phyloP scores from a whole-genome alignment of 1,140 invertebrate genomes.

The Dinoponera quadriceps region DNA sequence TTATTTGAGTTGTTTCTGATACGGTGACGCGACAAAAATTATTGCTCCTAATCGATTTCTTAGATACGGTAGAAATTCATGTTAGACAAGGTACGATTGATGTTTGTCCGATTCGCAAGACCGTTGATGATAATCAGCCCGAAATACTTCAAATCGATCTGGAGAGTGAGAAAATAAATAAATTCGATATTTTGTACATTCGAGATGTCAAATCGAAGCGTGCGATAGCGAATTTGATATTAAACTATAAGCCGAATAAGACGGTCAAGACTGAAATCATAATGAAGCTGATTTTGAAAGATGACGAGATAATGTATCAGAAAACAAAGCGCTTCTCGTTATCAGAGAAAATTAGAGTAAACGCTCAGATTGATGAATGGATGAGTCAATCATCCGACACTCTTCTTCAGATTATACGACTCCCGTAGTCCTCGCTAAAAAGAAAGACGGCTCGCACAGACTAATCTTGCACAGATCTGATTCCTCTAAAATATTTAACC shows the following conservation, averaged over 20 bases:
- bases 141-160: constrained; percentile 6
- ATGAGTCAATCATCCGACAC: too few relatives aligned
- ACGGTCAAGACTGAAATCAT: constrained; percentile 7
- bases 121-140: background rate
- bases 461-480: too few relatives aligned
- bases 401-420: too few relatives aligned
- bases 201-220: background rate
- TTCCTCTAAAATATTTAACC: too few relatives aligned
- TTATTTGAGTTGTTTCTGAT: constrained; percentile 42
- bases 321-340: constrained; percentile 34
- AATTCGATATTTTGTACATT: constrained; percentile 22
- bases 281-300: constrained; percentile 60
- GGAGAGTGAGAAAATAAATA: too few relatives aligned
- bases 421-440: too few relatives aligned
- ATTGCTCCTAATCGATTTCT: constrained; percentile 57
- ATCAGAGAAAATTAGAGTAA: constrained; percentile 48
- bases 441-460: too few relatives aligned
- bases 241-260: constrained; percentile 24
- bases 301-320: constrained; percentile 51
- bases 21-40: constrained; percentile 26
- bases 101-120: background rate
- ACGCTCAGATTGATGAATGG: too few relatives aligned
- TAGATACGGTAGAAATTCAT: constrained; percentile 31
- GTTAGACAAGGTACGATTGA: background rate
- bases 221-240: background rate